Conservation (phyloP, 2,113 vertebrate species). For the Cryptomyrus ogoouensis region DNA sequence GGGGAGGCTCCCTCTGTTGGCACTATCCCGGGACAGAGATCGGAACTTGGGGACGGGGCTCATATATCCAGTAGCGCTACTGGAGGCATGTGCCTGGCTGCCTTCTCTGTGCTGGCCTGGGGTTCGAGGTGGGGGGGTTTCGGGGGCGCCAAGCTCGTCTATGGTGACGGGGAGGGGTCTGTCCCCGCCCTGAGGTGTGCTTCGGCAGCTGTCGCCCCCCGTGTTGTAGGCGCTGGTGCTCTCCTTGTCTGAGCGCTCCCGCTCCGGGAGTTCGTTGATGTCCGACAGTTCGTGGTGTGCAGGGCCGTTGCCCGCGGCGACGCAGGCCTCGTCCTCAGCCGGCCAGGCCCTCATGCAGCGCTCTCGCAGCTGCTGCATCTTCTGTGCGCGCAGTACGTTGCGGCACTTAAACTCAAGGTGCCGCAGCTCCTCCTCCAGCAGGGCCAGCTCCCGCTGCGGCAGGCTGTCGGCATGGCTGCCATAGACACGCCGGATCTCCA, state of each 20-base stretch:
- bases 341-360: slow-evolving; percentile 85
- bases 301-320: slow-evolving; percentile 46
- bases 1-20: slow-evolving; percentile 48
- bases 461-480: slow-evolving; percentile 71
- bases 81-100: slow-evolving; percentile 37
- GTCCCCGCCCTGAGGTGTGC: slow-evolving; percentile 70
- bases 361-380: slow-evolving; percentile 85
- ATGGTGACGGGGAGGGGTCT: slow-evolving; percentile 52
- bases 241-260: slow-evolving; percentile 76
- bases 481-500: slow-evolving; percentile 79
- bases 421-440: slow-evolving; percentile 80
- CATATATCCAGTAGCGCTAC: slow-evolving; percentile 41
- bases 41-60: slow-evolving; percentile 57
- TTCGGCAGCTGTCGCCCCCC: slow-evolving; percentile 79
- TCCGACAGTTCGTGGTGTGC: slow-evolving; percentile 69
- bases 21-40: slow-evolving; percentile 64
- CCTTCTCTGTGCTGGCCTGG: slow-evolving; percentile 47
- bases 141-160: slow-evolving; percentile 30
- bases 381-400: slow-evolving; percentile 81
- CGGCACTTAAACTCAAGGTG: slow-evolving; percentile 88
- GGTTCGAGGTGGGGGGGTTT: slow-evolving; percentile 21
- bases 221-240: slow-evolving; percentile 91
- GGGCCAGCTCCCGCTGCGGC: slow-evolving; percentile 72
- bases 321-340: slow-evolving; percentile 60
- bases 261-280: slow-evolving; percentile 80